Evolutionary conservation across 2,797 vertebrate species (phyloP), one percentile per base, ranked within the genome.

Genomic region (Spinus olivaceus): DNA sequence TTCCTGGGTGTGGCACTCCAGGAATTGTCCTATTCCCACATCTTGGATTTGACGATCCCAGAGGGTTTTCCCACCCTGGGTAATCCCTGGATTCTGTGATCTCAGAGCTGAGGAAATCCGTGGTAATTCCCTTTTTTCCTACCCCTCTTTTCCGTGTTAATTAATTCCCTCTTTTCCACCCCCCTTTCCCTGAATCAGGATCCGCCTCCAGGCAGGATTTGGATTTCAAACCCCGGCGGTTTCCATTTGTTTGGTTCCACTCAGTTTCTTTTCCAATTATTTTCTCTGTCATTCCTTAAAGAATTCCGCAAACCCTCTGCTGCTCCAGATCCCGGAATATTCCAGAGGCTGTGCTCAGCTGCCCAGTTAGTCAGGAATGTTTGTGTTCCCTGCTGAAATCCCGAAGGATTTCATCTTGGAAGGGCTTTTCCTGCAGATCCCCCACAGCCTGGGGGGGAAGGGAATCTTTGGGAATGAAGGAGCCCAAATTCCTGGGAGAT

Each of bases 1-100:
- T 39, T 39, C 39, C 39, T 39, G 39, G 39, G 3, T 39, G 39
- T 39, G 39, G 12, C 13, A 39, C 39, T 39, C 39, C 13, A 39
- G 13, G 39, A 39, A 39, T 39, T 39, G 39, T 39, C 39, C 39
- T 39, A 39, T 39, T 39, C 39, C 12, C 39, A 39, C 39, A 39
- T 39, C 39, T 15, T 39, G 39, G 39, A 39, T 39, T 39, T 13
- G 13, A 39, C 13, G 13, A 39, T 54, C 41, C 60, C 61, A 37
- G 10, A 2, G 14, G n/a, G 41, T 2, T 37, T 78, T 46, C 4
- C 76, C 33, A 21, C 1, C 33, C 8, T 2, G 2, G 1, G 0
- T 1, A 21, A 46, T 65, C 76, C 61, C n/a, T 19, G 41, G 41
- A 56, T 79, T 14, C 41, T 7, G 50, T 2, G 13, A 13, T 6